These are phyloP conservation scores for Heloderma charlesbogerti DNA, from an alignment of 2,113 vertebrate genomes.

Conservation along the genomic window DNA sequence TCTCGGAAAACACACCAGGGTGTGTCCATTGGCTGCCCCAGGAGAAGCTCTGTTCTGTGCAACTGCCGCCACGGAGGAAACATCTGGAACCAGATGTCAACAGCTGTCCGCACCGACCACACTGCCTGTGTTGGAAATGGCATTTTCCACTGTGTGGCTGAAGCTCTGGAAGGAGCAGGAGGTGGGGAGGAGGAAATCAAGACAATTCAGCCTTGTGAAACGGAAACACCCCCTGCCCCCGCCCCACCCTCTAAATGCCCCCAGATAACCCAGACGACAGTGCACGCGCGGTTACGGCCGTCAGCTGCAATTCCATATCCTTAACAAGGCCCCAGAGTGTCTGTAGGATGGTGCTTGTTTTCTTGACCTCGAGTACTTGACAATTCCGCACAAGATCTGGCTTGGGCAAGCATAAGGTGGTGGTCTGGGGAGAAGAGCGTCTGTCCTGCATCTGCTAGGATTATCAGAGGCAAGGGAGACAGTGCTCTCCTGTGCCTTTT, in stretches of 20 bases:
- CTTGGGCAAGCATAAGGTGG: no score
- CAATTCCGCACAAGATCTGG: not conserved
- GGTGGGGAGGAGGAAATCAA: not conserved
- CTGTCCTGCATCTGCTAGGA: not conserved
- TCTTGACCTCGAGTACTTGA: not conserved
- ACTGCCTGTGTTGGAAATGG: not conserved
- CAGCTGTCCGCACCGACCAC: not conserved
- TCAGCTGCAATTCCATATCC: not conserved
- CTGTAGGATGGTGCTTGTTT: not conserved
- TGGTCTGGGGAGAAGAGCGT: not conserved
- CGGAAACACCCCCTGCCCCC: fast-evolving
- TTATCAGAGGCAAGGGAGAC: not conserved
- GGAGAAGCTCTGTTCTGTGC: not conserved
- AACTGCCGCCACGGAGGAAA: not conserved
- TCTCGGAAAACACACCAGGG: not conserved
- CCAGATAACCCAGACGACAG: not conserved
- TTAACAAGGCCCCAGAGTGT: not conserved
- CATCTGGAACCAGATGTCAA: constrained; percentile 14
- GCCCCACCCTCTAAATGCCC: not conserved
- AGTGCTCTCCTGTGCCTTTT: not conserved
- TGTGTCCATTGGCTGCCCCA: not conserved
- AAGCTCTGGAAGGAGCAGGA: not conserved
- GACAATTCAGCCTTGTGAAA: no score
- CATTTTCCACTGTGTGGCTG: not conserved
- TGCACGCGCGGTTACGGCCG: not conserved